These are phyloP conservation scores for Oncorhynchus mykiss DNA, from an alignment of 2,113 vertebrate genomes.

Conservation along the genomic window DNA sequence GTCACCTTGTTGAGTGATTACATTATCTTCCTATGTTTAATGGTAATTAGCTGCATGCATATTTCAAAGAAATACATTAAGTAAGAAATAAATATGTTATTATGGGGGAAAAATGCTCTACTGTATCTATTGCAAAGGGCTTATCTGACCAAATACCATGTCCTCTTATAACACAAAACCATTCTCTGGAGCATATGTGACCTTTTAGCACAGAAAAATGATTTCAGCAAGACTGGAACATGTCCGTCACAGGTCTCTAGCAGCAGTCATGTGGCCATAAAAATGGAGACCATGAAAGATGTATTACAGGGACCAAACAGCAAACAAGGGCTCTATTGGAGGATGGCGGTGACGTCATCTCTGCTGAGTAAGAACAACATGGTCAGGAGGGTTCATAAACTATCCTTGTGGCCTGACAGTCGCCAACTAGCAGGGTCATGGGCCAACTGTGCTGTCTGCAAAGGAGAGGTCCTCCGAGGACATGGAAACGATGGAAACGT, in stretches of 20 bases:
- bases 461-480: too few species aligned
- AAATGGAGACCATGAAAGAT: slow-evolving; percentile 40
- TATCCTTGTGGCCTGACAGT: slow-evolving; percentile 16
- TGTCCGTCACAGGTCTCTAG: slow-evolving; percentile 40
- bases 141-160: not conserved
- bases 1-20: too few species aligned
- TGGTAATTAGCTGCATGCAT: too few species aligned
- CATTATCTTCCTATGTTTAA: too few species aligned
- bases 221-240: not conserved
- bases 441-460: too few species aligned
- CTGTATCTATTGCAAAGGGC: too few species aligned
- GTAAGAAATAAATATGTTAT: too few species aligned
- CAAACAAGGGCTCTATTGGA: slow-evolving; percentile 12
- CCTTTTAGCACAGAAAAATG: slow-evolving; percentile 15
- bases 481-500: too few species aligned
- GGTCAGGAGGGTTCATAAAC: slow-evolving; percentile 27
- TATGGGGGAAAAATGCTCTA: too few species aligned
- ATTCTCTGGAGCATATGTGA: slow-evolving; percentile 7
- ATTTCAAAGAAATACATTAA: too few species aligned
- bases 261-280: slow-evolving; percentile 43
- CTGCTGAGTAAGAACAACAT: slow-evolving; percentile 25
- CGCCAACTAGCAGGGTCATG: too few species aligned
- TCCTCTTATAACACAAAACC: slow-evolving; percentile 13
- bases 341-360: slow-evolving; percentile 17
- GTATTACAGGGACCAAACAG: slow-evolving; percentile 1